Evolutionary conservation across 2,888 invertebrate species (phyloP).

Genomic region (Priocnemis perturbator): DNA sequence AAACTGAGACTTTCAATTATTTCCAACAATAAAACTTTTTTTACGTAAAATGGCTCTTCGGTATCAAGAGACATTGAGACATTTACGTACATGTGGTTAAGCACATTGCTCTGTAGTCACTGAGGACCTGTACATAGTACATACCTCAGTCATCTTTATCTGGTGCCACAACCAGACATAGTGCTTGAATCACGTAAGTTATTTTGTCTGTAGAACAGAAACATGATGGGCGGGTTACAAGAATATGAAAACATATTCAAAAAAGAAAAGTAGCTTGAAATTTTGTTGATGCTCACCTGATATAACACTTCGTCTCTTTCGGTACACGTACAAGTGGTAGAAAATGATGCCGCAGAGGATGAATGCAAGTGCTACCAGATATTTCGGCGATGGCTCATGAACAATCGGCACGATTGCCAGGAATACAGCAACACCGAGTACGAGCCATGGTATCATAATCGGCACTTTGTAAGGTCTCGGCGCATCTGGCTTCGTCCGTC

Average conservation of each 20-base stretch:
- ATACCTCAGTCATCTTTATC: slow-evolving; percentile 62
- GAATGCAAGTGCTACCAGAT: slow-evolving; percentile 85
- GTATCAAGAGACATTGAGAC: too few species aligned
- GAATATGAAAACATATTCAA: slow-evolving; percentile 4
- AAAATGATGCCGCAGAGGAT: slow-evolving; percentile 82
- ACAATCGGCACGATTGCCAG: slow-evolving; percentile 86
- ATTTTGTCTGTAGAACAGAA: slow-evolving; percentile 78
- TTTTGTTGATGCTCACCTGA: slow-evolving; percentile 78
- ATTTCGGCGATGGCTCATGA: slow-evolving; percentile 85
- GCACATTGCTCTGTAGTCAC: too few species aligned
- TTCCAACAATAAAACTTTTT: too few species aligned
- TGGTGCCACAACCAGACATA: slow-evolving; percentile 83
- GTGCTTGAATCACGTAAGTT: slow-evolving; percentile 81
- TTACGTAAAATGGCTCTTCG: too few species aligned
- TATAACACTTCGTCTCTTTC: slow-evolving; percentile 79
- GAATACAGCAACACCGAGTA: slow-evolving; percentile 83
- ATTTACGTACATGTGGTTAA: too few species aligned
- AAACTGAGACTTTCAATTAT: too few species aligned
- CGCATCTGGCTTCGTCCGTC: slow-evolving; percentile 82
- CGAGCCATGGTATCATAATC: slow-evolving; percentile 83
- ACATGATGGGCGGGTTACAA: background rate
- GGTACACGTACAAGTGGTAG: slow-evolving; percentile 86
- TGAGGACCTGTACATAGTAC: too few species aligned
- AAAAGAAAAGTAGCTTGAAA: background rate
- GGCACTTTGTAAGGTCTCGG: slow-evolving; percentile 86